These are phyloP conservation scores for Amblyopsis hoosieri DNA, from an alignment of 2,797 vertebrate genomes.

Conservation along the genomic window DNA sequence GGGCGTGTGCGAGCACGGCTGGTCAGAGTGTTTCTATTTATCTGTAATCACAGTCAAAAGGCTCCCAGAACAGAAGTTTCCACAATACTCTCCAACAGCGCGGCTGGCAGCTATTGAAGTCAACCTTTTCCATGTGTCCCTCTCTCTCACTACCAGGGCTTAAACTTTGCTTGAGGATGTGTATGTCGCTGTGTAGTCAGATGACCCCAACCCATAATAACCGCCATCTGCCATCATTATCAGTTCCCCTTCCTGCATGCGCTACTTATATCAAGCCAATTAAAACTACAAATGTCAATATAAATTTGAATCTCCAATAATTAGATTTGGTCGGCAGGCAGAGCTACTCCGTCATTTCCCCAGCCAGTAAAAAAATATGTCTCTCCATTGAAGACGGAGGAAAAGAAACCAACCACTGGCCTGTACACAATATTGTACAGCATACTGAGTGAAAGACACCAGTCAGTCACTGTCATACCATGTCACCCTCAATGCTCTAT, in stretches of 20 bases:
- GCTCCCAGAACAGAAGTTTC: constrained; percentile 47
- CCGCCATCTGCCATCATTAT: constrained; percentile 64
- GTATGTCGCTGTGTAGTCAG: constrained; percentile 49
- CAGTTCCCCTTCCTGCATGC: constrained; percentile 51
- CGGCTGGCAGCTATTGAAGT: constrained; percentile 60
- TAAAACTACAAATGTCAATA: constrained; percentile 66
- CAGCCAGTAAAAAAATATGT: constrained; percentile 36
- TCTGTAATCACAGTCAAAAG: constrained; percentile 64
- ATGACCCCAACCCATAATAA: constrained; percentile 49
- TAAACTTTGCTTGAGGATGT: constrained; percentile 20
- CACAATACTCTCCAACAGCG: constrained; percentile 41
- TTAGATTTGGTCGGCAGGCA: constrained; percentile 29
- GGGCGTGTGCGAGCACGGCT: constrained; percentile 24
- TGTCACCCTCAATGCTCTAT: constrained; percentile 27
- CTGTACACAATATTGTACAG: constrained; percentile 13
- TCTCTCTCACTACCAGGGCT: constrained; percentile 31
- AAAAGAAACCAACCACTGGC: constrained; percentile 27
- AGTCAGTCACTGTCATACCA: constrained; percentile 41
- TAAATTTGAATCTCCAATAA: constrained; percentile 47
- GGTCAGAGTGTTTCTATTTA: constrained; percentile 56
- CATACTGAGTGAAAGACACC: constrained; percentile 21
- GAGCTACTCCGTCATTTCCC: constrained; percentile 25
- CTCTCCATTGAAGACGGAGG: constrained; percentile 24
- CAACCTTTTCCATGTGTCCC: constrained; percentile 31
- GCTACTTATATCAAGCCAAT: constrained; percentile 49